Base-by-base conservation (phyloP, 1,140 invertebrate species). In the Nautilus pompilius region DNA sequence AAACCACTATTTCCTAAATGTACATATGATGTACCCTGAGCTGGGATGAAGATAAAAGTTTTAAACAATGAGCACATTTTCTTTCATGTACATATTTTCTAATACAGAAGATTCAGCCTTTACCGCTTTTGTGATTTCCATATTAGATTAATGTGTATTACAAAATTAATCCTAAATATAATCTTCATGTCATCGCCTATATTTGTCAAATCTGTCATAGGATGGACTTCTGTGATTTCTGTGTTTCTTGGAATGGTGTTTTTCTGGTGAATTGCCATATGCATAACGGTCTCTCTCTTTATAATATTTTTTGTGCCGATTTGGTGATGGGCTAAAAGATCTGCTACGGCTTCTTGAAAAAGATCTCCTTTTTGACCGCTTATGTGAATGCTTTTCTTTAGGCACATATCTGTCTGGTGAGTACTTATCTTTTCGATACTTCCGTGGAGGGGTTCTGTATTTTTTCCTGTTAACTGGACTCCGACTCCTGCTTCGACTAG, bases 261-360 rank as follows among this genome's bases (percentile, higher is more conserved):
- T 68, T 24, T 79, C 75, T 30, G 73, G 73, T 8, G 67, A 69
- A 46, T 74, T 69, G 29, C 59, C 57, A 48, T 65, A 62, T 29
- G 66, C 54, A 65, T 78, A 71, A 3, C 66, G 67, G 5, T 69
- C 69, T 28, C 69, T 71, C 13, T 74, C 70, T 45, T 69, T 69
- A 26, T 71, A 66, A 26, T 70, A 67, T 32, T 73, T 71, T 62
- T 73, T 75, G 32, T 71, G 64, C 45, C 68, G 68, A 5, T 76
- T 71, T 22, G 71, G 66, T 10, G 71, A 71, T 17, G 58, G 65
- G 60, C 62, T 68, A 20, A 63, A 55, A 4, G 73, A 73, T 6
- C 62, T 59, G 59, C 70, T 72, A 2, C 64, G 54, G 54, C 69
- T 71, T 13, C 63, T 65, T 26, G 72, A 75, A 45, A 58, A 49